phyloP scores from a whole-genome alignment of 2,888 invertebrate genomes.

The Microdon myrmicae region DNA sequence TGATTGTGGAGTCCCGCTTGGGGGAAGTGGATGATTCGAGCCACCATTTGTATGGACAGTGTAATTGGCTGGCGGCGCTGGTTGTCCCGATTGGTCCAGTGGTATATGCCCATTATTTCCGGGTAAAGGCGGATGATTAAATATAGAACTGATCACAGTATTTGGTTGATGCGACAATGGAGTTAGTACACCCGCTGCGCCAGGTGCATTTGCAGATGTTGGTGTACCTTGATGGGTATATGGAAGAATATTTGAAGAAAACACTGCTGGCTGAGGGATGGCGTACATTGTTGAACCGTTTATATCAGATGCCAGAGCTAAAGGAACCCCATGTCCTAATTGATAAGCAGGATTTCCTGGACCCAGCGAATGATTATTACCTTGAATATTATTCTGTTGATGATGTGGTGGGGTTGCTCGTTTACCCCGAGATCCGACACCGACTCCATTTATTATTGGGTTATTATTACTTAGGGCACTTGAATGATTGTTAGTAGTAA shows the following conservation, averaged over 20 bases:
- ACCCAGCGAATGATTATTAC: slow-evolving; percentile 38
- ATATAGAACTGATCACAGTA: slow-evolving; percentile 64
- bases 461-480: slow-evolving; percentile 53
- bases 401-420: slow-evolving; percentile 59
- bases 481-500: slow-evolving; percentile 44
- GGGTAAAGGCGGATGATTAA: slow-evolving; percentile 54
- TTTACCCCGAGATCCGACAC: slow-evolving; percentile 60
- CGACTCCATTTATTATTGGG: slow-evolving; percentile 52
- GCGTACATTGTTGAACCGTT: slow-evolving; percentile 63
- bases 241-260: slow-evolving; percentile 65
- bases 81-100: too few species aligned
- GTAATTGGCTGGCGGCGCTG: slow-evolving; percentile 55
- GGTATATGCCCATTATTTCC: slow-evolving; percentile 47
- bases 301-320: slow-evolving; percentile 54
- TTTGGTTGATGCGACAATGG: slow-evolving; percentile 60
- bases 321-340: slow-evolving; percentile 55
- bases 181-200: slow-evolving; percentile 57
- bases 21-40: slow-evolving; percentile 45
- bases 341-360: slow-evolving; percentile 60
- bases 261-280: slow-evolving; percentile 64
- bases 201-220: slow-evolving; percentile 55
- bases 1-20: slow-evolving; percentile 60
- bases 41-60: slow-evolving; percentile 45
- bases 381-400: slow-evolving; percentile 52
- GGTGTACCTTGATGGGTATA: slow-evolving; percentile 59